Percentiles rank a stretch among this genome's conserved stretches.
These are phyloP conservation scores for Misgurnus mizolepis DNA, from an alignment of 2,113 vertebrate species.

Conservation along the genomic window DNA sequence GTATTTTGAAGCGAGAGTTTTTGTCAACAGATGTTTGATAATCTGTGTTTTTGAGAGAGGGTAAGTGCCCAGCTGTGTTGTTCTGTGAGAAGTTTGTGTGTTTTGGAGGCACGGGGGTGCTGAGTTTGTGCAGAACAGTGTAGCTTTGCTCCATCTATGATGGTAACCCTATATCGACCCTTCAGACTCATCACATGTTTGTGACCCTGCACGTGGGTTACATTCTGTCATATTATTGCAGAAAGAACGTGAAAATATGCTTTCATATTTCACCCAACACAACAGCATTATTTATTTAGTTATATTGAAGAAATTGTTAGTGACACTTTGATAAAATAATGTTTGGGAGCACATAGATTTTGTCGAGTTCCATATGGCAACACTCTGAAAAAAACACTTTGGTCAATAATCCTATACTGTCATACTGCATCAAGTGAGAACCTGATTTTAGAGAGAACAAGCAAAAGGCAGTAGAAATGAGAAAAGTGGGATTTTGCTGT, in stretches of 20 bases:
- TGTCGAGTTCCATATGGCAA: too few relatives aligned
- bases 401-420: neutral
- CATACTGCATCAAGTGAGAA: neutral
- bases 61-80: conserved; percentile 27
- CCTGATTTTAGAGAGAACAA: neutral
- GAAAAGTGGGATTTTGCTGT: conserved; percentile 15
- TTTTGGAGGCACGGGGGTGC: conserved; percentile 14
- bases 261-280: neutral
- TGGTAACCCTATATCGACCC: neutral
- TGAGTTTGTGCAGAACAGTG: conserved; percentile 20
- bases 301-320: too few relatives aligned
- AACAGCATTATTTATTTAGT: neutral
- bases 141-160: conserved; percentile 23
- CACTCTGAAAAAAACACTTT: neutral
- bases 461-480: neutral
- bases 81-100: conserved; percentile 23
- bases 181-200: conserved; percentile 5
- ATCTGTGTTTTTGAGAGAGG: neutral
- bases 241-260: neutral
- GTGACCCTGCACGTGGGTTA: neutral
- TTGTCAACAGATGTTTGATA: too few relatives aligned
- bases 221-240: neutral
- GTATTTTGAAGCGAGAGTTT: neutral
- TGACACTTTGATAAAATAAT: too few relatives aligned
- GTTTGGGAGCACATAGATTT: too few relatives aligned